Evolutionary conservation across 2,113 vertebrate genomes (phyloP).

Genomic region (Bos taurus): DNA sequence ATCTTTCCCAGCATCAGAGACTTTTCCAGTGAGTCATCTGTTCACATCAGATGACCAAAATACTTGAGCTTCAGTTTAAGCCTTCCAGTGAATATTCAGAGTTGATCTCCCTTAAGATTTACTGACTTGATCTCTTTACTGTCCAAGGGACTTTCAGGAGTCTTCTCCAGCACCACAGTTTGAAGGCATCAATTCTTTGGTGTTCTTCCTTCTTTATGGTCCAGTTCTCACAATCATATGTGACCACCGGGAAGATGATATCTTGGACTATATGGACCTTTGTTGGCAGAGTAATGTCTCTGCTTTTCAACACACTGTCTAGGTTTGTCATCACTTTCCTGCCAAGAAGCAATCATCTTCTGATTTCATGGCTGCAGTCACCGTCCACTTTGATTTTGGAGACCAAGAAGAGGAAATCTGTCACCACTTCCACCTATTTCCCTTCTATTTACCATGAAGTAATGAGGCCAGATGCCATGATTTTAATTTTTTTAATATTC

Average conservation of each 20-base stretch:
- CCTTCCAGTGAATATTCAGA: not conserved
- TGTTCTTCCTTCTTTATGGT: not conserved
- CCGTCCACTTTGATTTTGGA: not conserved
- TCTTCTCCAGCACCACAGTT: not conserved
- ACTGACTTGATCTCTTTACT: not conserved
- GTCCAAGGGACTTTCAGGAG: not conserved
- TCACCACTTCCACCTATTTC: not conserved
- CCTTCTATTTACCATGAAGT: not conserved
- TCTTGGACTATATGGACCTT: fast-evolving
- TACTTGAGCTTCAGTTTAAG: not conserved
- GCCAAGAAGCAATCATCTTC: not conserved
- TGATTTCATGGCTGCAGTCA: not conserved
- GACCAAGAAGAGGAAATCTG: not conserved
- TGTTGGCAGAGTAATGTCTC: not conserved
- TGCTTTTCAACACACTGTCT: not conserved
- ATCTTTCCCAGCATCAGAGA: not conserved
- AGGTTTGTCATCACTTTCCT: not conserved
- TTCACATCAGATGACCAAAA: not conserved
- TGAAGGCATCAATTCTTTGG: not conserved
- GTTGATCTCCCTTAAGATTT: not conserved
- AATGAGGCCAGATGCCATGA: not conserved
- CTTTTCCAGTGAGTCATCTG: not conserved
- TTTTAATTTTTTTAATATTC: not conserved
- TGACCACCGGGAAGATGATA: not conserved
- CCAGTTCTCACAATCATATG: not conserved